Base-by-base conservation (phyloP, 2,888 invertebrate species). In the Aleiodes leptofemur region DNA sequence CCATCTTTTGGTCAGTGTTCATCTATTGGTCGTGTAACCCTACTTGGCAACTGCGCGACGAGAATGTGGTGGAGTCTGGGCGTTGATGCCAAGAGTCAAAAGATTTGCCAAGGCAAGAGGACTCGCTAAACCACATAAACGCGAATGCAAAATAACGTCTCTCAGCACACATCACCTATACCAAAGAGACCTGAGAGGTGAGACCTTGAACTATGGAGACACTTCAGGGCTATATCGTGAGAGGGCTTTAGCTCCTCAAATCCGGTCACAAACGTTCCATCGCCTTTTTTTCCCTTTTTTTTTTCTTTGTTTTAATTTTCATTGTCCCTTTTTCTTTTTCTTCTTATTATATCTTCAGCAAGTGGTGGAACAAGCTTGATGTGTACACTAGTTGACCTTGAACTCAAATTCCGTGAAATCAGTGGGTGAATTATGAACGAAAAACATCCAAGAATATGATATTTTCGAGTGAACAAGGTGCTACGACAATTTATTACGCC, bases 141-240 rank as follows among this genome's bases (percentile, higher is more conserved):
- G 43, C 38, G 43, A 74, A 74, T 74, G 74, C 74, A 74, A 74
- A 74, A 74, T 38, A 73, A 64, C 48, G 43, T 38, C 53, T 55
- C 61, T 59, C 53, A 53, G 23, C 69, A 23, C 9, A 29, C n/a
- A 50, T 14, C 29, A 16, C 11, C 51, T 7, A 4, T 23, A 29
- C 50, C 16, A n/a, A n/a, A 23, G 50, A 38, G 48, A 34, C 34
- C 34, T 34, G 34, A 1, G 16, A 31, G 34, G 64, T 23, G 48
- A 23, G 64, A 72, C 72, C 72, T 72, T 72, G 72, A 72, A 66
- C 72, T 66, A 72, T 72, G 43, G 48, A 34, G 43, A 64, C 72
- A 72, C 61, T 13, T 66, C 56, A 72, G 53, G 64, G 66, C 8
- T 9, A 43, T 43, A 9, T 43, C 43, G 43, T 43, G 43, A 43